Evolutionary conservation across 2,113 vertebrate genomes (phyloP), one percentile per base, ranked within the genome.

Genomic region (Equus quagga): DNA sequence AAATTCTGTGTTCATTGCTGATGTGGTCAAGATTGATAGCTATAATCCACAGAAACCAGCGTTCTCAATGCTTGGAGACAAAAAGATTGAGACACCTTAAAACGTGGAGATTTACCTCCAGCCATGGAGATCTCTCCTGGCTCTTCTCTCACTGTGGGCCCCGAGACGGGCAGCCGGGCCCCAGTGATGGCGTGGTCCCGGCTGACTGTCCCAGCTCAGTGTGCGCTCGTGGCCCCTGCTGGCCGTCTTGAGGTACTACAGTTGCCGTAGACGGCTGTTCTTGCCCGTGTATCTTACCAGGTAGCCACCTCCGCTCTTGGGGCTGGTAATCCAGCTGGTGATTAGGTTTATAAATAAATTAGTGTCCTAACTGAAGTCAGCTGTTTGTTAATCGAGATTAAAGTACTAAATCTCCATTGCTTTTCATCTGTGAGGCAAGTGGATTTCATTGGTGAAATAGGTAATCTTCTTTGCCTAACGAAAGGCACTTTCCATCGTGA

Each of bases 271-370:
- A 5, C 0, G 0, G n/a, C 1, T 23, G n/a, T 28, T 41, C 79
- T 23, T 17, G 36, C 84, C 44, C 1, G n/a, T 49, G 6, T 0
- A 1, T 12, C 51, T 11, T 17, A 36, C 14, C 13, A 8, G 49
- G 6, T 31, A 5, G 49, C 62, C 17, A 0, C 36, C 0, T 24
- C 15, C 9, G 0, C 65, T 44, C 7, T 0, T 0, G 26, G 60
- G 44, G 51, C 51, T 7, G 28, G n/a, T 11, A 4, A 18, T n/a
- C 60, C 23, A 8, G 15, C 44, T 9, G 60, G 49, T 56, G 64
- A 14, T 4, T 0, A 19, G 26, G 14, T 10, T 58, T 54, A 17
- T 28, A 24, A 60, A 31, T 28, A 62, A 70, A 8, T 17, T 41
- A 7, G 75, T 19, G 56, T 80, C 73, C 7, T 33, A 7, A 0